phyloP scores from a whole-genome alignment of 1,140 invertebrate species.

The Zaprionus ghesquierei region DNA sequence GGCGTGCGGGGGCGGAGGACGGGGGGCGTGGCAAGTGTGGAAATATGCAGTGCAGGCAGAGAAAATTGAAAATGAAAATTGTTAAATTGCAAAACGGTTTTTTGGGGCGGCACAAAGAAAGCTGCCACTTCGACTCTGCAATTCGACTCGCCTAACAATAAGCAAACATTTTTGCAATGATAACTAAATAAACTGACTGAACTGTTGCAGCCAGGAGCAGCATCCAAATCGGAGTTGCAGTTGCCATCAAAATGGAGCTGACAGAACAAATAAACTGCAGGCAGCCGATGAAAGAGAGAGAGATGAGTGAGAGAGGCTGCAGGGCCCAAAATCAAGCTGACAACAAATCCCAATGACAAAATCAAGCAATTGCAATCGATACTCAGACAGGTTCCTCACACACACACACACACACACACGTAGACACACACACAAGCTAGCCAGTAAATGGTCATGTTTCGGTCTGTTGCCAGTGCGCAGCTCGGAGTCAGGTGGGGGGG shows the following conservation, averaged over 20 bases:
- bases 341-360: slow-evolving; percentile 80
- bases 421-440: not conserved
- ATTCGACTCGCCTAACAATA: slow-evolving; percentile 49
- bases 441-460: slow-evolving; percentile 75
- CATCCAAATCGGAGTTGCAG: not conserved
- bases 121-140: not conserved
- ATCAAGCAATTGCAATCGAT: slow-evolving; percentile 78
- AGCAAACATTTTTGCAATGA: slow-evolving; percentile 69
- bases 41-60: slow-evolving; percentile 28
- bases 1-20: not conserved
- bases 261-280: slow-evolving; percentile 53
- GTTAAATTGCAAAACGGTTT: slow-evolving; percentile 30
- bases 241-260: slow-evolving; percentile 2
- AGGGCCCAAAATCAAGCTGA: slow-evolving; percentile 73
- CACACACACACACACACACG: slow-evolving; percentile 7
- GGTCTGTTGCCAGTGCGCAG: slow-evolving; percentile 57
- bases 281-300: too few species aligned
- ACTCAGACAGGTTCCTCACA: slow-evolving; percentile 5
- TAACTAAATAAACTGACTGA: slow-evolving; percentile 73
- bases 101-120: slow-evolving; percentile 4
- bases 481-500: slow-evolving; percentile 3
- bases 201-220: slow-evolving; percentile 3
- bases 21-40: too few species aligned
- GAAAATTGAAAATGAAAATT: slow-evolving; percentile 65
- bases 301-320: too few species aligned